Percentiles rank a stretch among this genome's conserved stretches.
Evolutionary conservation across 2,888 invertebrate genomes (phyloP).

Genomic region (Epistrophe eligans): DNA sequence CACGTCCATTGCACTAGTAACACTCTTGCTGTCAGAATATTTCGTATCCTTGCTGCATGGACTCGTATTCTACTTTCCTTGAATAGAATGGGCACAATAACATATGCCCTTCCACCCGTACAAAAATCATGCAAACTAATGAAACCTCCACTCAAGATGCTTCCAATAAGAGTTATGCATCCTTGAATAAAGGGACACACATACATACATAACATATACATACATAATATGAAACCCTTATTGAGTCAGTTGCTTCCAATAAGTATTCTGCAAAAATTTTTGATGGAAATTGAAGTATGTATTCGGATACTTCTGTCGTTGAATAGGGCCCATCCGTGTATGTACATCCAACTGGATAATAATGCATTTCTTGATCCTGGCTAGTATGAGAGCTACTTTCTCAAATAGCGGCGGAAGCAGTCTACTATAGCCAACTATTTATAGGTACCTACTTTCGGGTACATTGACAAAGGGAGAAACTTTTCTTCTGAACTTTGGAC

Average conservation of each 20-base stretch:
- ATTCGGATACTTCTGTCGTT: constrained; percentile 3
- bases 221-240: background rate
- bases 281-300: constrained; percentile 26
- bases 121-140: constrained; percentile 37
- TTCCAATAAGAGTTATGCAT: constrained; percentile 51
- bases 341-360: background rate
- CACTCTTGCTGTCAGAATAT: constrained; percentile 19
- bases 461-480: constrained; percentile 7
- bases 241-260: constrained; percentile 2
- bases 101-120: background rate
- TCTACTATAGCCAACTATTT: background rate
- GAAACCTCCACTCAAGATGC: constrained; percentile 58
- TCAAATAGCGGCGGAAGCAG: background rate
- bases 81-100: constrained; percentile 58
- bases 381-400: background rate
- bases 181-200: background rate
- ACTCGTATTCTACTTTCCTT: constrained; percentile 38
- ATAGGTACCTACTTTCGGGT: background rate
- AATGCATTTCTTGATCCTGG: background rate
- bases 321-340: background rate
- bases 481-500: constrained; percentile 24
- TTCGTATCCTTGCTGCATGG: constrained; percentile 44
- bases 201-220: no score
- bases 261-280: constrained; percentile 22
- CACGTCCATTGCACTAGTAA: background rate